Base-by-base conservation (phyloP, 2,113 vertebrate genomes). In the Bambusicola thoracicus region DNA sequence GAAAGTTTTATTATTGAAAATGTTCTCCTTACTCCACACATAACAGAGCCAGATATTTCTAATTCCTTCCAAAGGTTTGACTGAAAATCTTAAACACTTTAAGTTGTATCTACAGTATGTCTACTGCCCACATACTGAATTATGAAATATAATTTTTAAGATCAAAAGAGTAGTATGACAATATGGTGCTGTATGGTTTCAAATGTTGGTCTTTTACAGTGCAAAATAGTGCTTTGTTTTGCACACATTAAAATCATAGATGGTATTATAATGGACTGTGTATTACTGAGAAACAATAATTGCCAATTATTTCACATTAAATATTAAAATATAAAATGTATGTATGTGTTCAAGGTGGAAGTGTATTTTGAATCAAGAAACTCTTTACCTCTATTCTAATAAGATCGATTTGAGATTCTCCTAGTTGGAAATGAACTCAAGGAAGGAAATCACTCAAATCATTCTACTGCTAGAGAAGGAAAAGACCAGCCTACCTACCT, bases 31-130 rank as follows among this genome's bases (percentile, higher is more conserved):
- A 49, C 55, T 89, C 58, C 46, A 81, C 67, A 66, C 59, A 74
- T 87, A 65, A 68, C 84, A 46, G 46, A 51, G 62, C 72, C 81
- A 94, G 85, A 80, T 97, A 90, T 92, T 90, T 95, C 79, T 88
- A 87, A 94, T 94, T 46, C 40, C 49, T 97, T 96, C 21, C 88
- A 96, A 96, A 97, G 65, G 48, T 85, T 92, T 96, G 85, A 85
- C 86, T 94, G 70, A 94, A 96, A 96, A 85, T 34, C 74, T 77
- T 93, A 81, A 81, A 67, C 70, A 78, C 78, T 93, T 96, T 81
- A 81, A 91, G 92, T 95, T 95, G 48, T 63, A 56, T 68, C 40
- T 27, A 72, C 81, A 90, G 51, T 93, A 73, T 91, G 94, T 96
- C 93, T 97, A 88, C 81, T 78, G 93, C 81, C 87, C 58, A 70